Evolutionary conservation across 2,888 invertebrate genomes (phyloP), one percentile per base, ranked within the genome.

Genomic region (Drosophila aldrichi): DNA sequence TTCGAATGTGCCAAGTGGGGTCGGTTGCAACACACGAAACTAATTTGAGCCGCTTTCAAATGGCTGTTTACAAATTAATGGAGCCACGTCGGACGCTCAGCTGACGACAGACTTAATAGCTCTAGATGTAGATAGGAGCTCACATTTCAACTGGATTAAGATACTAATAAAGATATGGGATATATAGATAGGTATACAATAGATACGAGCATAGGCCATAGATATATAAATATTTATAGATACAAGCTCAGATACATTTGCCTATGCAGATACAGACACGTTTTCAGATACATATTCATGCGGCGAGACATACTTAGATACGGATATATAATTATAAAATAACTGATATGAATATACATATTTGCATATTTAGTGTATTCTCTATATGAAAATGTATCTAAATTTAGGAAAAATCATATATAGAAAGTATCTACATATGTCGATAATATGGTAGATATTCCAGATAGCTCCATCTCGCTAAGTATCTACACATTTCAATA

Each of bases 31-130:
- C 83, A 59, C 64, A 70, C 64, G 70, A 82, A 86, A 80, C 87
- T 77, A 88, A 86, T 88, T 86, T 67, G 89, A 89, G 66, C 75
- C 84, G 89, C 83, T 83, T 89, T 83, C 89, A 87, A 83, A 83
- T 83, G 78, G 65, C 72, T 83, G 89, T 58, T 72, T 77, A 44
- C 58, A 82, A 86, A 72, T 70, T 80, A 89, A 83, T 87, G 75
- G 87, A 59, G 66, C 25, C 72, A 78, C 83, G 86, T 83, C 65
- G 48, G 54, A 44, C 10, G 41, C 41, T 48, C 48, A 59, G 29
- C 32, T 52, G 51, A 46, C 2, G 12, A 48, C 7, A 41, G 46
- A 34, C n/a, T 22, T 10, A 10, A 56, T 14, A 36, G 44, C 34
- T 9, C 48, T 16, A 29, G 20, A 67, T 14, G 36, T n/a, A 25